Evolutionary conservation across 2,113 vertebrate genomes (phyloP).

Genomic region (Uria aalge): DNA sequence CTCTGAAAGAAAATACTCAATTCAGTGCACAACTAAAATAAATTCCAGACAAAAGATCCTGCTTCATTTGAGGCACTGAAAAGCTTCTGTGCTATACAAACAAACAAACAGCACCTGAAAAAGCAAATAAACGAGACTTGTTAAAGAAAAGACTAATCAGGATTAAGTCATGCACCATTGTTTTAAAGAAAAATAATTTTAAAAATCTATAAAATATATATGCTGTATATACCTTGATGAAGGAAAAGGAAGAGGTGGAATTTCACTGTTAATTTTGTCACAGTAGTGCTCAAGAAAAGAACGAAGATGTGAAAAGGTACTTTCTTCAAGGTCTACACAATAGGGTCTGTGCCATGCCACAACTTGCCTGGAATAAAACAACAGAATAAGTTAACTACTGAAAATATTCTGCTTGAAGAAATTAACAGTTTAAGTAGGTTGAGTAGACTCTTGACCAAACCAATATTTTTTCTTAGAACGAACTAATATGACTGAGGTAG

Average conservation of each 20-base stretch:
- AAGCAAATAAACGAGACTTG: neutral
- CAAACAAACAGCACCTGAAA: neutral
- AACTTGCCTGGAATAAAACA: constrained; percentile 81
- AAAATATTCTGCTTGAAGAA: neutral
- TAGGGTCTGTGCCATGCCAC: constrained; percentile 98
- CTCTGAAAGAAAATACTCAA: neutral
- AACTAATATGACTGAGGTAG: neutral
- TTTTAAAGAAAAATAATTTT: neutral
- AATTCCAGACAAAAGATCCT: neutral
- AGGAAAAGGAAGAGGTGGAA: constrained; percentile 90
- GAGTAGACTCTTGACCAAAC: neutral
- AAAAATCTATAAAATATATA: neutral
- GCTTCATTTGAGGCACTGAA: neutral
- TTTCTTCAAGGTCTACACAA: constrained; percentile 97
- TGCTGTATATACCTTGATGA: constrained; percentile 84
- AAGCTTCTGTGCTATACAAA: neutral
- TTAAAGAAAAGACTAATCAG: neutral
- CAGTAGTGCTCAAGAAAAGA: constrained; percentile 96
- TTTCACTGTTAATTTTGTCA: constrained; percentile 90
- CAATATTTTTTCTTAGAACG: neutral
- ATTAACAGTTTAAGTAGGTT: neutral
- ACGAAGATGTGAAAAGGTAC: constrained; percentile 93
- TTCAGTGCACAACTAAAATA: neutral
- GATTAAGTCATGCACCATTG: neutral
- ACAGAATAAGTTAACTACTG: neutral